These are phyloP conservation scores for roundworm (Caenorhabditis elegans) DNA, from an alignment of 1,140 invertebrate species.

Conservation along the genomic window DNA sequence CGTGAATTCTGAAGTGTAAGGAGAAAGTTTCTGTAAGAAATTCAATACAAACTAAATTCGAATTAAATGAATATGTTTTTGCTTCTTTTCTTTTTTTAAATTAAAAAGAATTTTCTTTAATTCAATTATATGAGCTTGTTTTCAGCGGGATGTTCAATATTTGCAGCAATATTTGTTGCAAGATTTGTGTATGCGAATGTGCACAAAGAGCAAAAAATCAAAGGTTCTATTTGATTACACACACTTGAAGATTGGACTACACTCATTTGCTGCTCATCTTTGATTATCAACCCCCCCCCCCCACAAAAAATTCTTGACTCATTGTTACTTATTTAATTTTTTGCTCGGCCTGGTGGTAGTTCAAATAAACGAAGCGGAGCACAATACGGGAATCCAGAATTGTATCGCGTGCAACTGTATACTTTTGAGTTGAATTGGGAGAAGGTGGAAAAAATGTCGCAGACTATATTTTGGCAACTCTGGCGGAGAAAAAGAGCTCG, in stretches of 20 bases:
- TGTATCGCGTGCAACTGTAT: constrained; percentile 11
- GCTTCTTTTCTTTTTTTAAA: background rate
- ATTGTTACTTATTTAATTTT: background rate
- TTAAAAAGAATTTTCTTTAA: too few species aligned
- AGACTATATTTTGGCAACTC: background rate
- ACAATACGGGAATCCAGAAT: background rate
- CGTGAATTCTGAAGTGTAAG: constrained; percentile 16
- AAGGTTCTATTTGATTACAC: background rate
- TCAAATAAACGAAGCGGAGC: background rate
- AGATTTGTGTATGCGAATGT: too few species aligned
- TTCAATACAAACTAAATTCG: background rate
- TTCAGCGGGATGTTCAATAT: too few species aligned
- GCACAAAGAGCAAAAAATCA: background rate
- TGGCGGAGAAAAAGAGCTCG: background rate
- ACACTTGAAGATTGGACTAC: background rate
- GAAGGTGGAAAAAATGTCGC: background rate
- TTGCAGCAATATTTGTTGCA: too few species aligned
- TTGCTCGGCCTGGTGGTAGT: background rate
- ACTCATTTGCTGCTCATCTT: background rate
- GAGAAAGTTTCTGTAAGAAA: background rate
- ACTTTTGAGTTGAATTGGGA: background rate
- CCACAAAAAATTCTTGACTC: too few species aligned
- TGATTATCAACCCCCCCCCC: background rate
- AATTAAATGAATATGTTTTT: background rate
- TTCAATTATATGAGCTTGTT: too few species aligned